These are phyloP conservation scores for Hestina assimilis DNA, from an alignment of 1,140 invertebrate genomes.

Conservation along the genomic window DNA sequence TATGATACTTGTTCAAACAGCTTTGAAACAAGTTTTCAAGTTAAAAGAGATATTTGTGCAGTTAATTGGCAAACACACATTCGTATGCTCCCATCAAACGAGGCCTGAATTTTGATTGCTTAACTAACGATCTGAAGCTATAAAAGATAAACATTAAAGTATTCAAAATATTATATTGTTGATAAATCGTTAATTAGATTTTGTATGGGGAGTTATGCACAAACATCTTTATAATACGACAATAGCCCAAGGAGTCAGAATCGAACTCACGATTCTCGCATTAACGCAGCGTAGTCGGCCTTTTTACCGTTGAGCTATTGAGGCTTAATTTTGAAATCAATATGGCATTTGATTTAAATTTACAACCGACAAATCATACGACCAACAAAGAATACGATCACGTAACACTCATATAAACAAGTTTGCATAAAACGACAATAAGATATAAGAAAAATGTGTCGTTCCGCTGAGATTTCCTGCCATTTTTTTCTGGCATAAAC, in stretches of 20 bases:
- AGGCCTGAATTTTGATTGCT: not conserved
- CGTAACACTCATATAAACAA: slow-evolving; percentile 49
- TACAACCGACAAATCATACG: slow-evolving; percentile 19
- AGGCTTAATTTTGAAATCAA: not conserved
- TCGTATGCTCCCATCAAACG: slow-evolving; percentile 11
- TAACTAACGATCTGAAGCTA: not conserved
- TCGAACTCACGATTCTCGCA: too few relatives aligned
- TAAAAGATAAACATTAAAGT: too few relatives aligned
- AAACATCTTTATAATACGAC: too few relatives aligned
- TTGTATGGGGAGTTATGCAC: too few relatives aligned
- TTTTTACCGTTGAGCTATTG: not conserved
- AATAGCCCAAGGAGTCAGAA: too few relatives aligned
- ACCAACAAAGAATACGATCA: slow-evolving; percentile 33
- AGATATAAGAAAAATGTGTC: slow-evolving; percentile 53
- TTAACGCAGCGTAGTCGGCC: too few relatives aligned
- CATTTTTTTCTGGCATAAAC: slow-evolving; percentile 60
- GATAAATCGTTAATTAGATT: too few relatives aligned
- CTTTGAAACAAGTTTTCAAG: slow-evolving; percentile 3
- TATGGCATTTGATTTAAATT: slow-evolving; percentile 26
- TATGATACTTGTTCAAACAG: slow-evolving; percentile 7
- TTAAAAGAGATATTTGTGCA: slow-evolving; percentile 20
- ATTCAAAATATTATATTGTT: not conserved
- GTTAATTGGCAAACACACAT: slow-evolving; percentile 26
- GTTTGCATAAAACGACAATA: slow-evolving; percentile 69
- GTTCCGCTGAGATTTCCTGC: slow-evolving; percentile 41